Conservation (phyloP, 2,797 vertebrate species). For the Sebastes cheni region DNA sequence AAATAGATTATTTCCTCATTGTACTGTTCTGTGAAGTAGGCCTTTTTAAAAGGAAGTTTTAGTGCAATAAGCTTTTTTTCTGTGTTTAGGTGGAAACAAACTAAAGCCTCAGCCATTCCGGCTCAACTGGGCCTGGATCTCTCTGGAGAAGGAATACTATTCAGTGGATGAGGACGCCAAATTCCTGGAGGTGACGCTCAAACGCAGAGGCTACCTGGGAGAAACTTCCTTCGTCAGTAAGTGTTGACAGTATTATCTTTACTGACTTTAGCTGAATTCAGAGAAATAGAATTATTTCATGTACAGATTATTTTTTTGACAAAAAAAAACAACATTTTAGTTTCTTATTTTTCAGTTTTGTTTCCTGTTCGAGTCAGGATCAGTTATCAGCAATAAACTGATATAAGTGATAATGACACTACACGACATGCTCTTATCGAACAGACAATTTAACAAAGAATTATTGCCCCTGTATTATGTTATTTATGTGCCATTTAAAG, state of each 20-base stretch:
- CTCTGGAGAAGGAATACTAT: conserved; percentile 87
- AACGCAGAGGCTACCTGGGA: conserved; percentile 85
- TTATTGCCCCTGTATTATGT: conserved; percentile 8
- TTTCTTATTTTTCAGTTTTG: background rate
- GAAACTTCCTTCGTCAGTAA: conserved; percentile 91
- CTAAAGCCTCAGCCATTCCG: conserved; percentile 85
- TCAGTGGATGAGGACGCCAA: conserved; percentile 85
- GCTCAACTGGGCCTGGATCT: conserved; percentile 92
- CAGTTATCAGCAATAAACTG: background rate
- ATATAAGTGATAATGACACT: background rate
- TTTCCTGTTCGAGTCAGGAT: background rate
- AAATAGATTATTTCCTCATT: conserved; percentile 23
- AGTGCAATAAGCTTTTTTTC: conserved; percentile 20
- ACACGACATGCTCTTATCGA: conserved; percentile 45
- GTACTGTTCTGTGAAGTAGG: background rate
- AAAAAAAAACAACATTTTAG: background rate
- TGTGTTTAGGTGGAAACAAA: conserved; percentile 83
- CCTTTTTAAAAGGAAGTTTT: conserved; percentile 22
- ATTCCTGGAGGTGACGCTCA: conserved; percentile 87
- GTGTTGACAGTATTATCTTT: conserved; percentile 52
- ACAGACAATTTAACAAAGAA: conserved; percentile 39
- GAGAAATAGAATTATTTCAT: background rate
- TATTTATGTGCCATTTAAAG: conserved; percentile 46
- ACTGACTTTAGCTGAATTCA: background rate
- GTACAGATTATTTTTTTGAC: no score